Evolutionary conservation across 2,888 invertebrate species (phyloP).

Genomic region (Polymixis flavicincta): DNA sequence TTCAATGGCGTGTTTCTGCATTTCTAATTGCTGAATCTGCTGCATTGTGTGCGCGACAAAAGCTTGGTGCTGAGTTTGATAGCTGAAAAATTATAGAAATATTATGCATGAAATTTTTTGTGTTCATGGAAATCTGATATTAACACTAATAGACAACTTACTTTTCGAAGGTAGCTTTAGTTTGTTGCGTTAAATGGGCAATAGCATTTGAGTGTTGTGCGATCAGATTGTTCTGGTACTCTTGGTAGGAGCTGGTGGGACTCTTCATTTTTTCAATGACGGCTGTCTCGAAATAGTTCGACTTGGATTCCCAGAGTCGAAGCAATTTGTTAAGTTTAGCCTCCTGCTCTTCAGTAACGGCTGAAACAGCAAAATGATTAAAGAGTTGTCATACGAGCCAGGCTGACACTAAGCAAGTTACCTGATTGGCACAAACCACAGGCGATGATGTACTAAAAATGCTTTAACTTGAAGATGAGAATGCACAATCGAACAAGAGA

Average conservation of each 20-base stretch:
- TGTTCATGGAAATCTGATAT: not conserved
- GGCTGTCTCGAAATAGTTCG: slow-evolving; percentile 95
- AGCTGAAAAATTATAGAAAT: slow-evolving; percentile 85
- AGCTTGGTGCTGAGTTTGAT: slow-evolving; percentile 98
- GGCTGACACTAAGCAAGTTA: slow-evolving; percentile 85
- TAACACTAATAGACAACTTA: slow-evolving; percentile 73
- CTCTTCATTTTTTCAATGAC: slow-evolving; percentile 97
- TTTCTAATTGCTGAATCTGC: slow-evolving; percentile 96
- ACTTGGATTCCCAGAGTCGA: slow-evolving; percentile 99
- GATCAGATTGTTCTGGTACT: slow-evolving; percentile 96
- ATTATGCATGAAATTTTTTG: not conserved
- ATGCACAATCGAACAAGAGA: slow-evolving; percentile 86
- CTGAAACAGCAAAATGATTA: slow-evolving; percentile 90
- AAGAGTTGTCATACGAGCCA: slow-evolving; percentile 82
- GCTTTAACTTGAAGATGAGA: slow-evolving; percentile 84
- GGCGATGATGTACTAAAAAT: slow-evolving; percentile 84
- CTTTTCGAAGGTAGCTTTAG: slow-evolving; percentile 96
- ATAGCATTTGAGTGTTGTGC: slow-evolving; percentile 95
- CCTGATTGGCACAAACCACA: slow-evolving; percentile 87
- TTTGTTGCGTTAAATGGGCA: slow-evolving; percentile 94
- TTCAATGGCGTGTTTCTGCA: slow-evolving; percentile 93
- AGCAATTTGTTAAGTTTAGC: slow-evolving; percentile 97
- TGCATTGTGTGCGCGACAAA: slow-evolving; percentile 97
- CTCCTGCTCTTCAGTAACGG: slow-evolving; percentile 96
- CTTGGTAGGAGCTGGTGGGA: slow-evolving; percentile 96